These are phyloP conservation scores for Lycaena phlaeas DNA, from an alignment of 2,888 invertebrate genomes.

Conservation along the genomic window DNA sequence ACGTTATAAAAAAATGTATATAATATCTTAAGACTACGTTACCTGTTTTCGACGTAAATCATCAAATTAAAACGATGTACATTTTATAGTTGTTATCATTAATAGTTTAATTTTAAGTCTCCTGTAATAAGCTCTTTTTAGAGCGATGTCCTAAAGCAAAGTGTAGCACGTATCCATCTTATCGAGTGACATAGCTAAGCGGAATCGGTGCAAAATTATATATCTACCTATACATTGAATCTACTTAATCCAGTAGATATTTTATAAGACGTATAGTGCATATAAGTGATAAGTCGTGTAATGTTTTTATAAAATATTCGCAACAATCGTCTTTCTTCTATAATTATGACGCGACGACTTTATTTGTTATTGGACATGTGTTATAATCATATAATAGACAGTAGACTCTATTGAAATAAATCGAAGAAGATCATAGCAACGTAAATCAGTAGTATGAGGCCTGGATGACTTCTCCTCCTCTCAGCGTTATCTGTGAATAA, in stretches of 20 bases:
- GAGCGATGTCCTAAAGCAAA: constrained; percentile 15
- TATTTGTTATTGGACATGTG: constrained; percentile 14
- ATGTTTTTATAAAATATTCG: neutral
- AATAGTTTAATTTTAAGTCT: constrained; percentile 12
- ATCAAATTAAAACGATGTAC: constrained; percentile 10
- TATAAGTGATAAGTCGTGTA: constrained; percentile 10
- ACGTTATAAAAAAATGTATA: constrained; percentile 16
- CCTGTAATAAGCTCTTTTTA: constrained; percentile 15
- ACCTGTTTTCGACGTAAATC: constrained; percentile 19
- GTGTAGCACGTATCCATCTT: constrained; percentile 12
- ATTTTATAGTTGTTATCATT: constrained; percentile 5
- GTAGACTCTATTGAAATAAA: constrained; percentile 16
- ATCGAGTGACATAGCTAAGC: constrained; percentile 17
- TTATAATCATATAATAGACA: constrained; percentile 10
- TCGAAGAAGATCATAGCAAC: constrained; percentile 22
- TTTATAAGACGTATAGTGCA: constrained; percentile 17
- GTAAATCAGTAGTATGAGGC: constrained; percentile 32
- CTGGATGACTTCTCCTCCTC: constrained; percentile 44
- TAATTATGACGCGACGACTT: too few species aligned
- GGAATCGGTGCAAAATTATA: constrained; percentile 18
- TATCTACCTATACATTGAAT: constrained; percentile 11
- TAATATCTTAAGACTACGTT: constrained; percentile 28
- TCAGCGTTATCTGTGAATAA: constrained; percentile 44
- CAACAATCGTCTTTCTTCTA: neutral
- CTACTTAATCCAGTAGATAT: constrained; percentile 7